Base-by-base conservation (phyloP, 2,888 invertebrate species). In the Melolontha melolontha region DNA sequence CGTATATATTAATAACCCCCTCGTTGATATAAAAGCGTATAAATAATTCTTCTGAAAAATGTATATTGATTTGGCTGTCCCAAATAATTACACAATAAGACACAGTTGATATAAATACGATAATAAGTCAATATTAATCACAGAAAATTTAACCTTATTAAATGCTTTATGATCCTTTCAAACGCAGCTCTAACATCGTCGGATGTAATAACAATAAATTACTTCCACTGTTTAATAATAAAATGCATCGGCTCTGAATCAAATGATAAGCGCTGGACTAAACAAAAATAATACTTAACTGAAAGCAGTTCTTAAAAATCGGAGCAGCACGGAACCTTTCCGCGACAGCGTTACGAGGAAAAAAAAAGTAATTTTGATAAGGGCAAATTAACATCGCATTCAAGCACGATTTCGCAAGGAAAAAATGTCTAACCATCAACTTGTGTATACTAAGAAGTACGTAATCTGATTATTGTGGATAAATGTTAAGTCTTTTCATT, bases 401-500 rank as follows among this genome's bases (percentile, higher is more conserved):
- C 66, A 59, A 27, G 66, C 66, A 66, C 59, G 66, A 59, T 29
- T 40, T 16, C 27, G 10, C 41, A 34, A 50, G 29, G 14, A 39
- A 59, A 51, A 66, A 59, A 59, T 16, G 27, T 22, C 34, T 17
- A 42, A 66, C 6, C 41, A 66, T 66, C 50, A 41, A 34, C 57
- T 14, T 42, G 50, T 66, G 55, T 47, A 55, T 50, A 59, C 59
- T 50, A 22, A 57, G 59, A 66, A 66, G 50, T 40, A 14, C 40
- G 59, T 59, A 66, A 66, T 59, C 49, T 50, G 66, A 66, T 59
- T 66, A 66, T 34, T 10, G 27, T 12, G 57, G 66, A 50, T 55
- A 44, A 55, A 57, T 50, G 29, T 57, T 49, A 41, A 40, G 17
- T 57, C 51, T 22, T 57, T 44, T 27, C 29, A 57, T 29, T 66